Percentiles rank a stretch among this genome's conserved stretches.
Conservation (phyloP, 2,113 vertebrate genomes). For the Podarcis cretensis region DNA sequence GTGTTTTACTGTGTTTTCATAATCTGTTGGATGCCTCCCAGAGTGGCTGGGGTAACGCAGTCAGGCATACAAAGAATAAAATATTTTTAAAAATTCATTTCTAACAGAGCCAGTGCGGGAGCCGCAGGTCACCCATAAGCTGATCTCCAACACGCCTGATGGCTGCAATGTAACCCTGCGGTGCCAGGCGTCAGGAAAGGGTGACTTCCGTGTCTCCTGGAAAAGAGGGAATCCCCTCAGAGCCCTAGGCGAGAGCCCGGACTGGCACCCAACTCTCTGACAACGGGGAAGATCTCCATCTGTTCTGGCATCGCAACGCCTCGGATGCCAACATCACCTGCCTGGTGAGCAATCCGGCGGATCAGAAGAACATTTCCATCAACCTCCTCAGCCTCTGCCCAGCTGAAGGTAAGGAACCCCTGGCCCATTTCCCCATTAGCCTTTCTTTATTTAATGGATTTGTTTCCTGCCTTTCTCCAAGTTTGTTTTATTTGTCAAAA, state of each 20-base stretch:
- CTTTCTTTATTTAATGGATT: too few relatives aligned
- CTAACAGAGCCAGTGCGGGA: neutral
- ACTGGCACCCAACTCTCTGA: neutral
- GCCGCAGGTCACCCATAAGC: neutral
- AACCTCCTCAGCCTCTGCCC: neutral
- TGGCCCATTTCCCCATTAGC: too few relatives aligned
- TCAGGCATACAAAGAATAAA: too few relatives aligned
- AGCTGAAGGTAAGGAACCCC: neutral
- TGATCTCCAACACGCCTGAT: accelerated
- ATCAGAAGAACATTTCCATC: neutral
- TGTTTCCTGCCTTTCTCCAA: too few relatives aligned
- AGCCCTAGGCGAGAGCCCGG: accelerated
- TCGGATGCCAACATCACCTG: neutral
- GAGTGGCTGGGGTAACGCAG: too few relatives aligned
- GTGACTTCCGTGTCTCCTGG: neutral
- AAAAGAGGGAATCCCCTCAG: neutral
- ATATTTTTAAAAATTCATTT: neutral
- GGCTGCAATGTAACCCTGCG: neutral
- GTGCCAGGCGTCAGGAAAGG: neutral
- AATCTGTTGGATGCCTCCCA: too few relatives aligned
- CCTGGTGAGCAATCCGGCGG: neutral
- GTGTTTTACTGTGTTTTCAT: too few relatives aligned
- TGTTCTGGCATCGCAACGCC: neutral
- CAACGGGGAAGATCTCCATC: neutral
- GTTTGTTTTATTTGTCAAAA: too few relatives aligned